These are phyloP conservation scores for Silurus aristotelis DNA, from an alignment of 2,797 vertebrate species.

Conservation along the genomic window DNA sequence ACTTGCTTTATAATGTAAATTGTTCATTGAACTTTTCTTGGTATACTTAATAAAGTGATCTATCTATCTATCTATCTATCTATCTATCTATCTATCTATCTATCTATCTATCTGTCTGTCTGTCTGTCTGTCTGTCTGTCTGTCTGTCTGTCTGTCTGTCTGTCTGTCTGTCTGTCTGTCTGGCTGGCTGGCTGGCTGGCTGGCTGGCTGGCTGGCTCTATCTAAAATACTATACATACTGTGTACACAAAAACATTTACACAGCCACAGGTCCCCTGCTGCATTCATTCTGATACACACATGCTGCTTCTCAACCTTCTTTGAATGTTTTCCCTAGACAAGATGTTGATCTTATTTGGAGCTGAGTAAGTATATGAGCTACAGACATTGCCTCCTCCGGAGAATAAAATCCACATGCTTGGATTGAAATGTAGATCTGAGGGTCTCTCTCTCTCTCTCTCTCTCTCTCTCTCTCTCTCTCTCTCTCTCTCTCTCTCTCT, in stretches of 20 bases:
- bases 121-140: too few relatives aligned
- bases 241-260: not conserved
- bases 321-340: not conserved
- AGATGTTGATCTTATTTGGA: slow-evolving; percentile 38
- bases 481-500: slow-evolving; percentile 20
- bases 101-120: too few relatives aligned
- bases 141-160: too few relatives aligned
- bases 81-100: too few relatives aligned
- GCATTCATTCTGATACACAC: not conserved
- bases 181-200: too few relatives aligned
- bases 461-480: too few relatives aligned
- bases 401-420: slow-evolving; percentile 43
- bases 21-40: too few relatives aligned
- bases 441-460: slow-evolving; percentile 19
- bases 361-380: slow-evolving; percentile 28
- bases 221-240: not conserved
- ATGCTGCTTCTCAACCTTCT: not conserved
- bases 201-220: too few relatives aligned
- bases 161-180: too few relatives aligned
- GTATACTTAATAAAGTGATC: too few relatives aligned
- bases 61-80: too few relatives aligned
- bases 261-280: not conserved
- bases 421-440: slow-evolving; percentile 51
- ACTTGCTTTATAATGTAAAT: too few relatives aligned
- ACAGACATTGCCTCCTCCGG: slow-evolving; percentile 35